These are phyloP conservation scores for Mesorhabditis spiculigera DNA, from an alignment of 2,888 invertebrate genomes.

Conservation along the genomic window DNA sequence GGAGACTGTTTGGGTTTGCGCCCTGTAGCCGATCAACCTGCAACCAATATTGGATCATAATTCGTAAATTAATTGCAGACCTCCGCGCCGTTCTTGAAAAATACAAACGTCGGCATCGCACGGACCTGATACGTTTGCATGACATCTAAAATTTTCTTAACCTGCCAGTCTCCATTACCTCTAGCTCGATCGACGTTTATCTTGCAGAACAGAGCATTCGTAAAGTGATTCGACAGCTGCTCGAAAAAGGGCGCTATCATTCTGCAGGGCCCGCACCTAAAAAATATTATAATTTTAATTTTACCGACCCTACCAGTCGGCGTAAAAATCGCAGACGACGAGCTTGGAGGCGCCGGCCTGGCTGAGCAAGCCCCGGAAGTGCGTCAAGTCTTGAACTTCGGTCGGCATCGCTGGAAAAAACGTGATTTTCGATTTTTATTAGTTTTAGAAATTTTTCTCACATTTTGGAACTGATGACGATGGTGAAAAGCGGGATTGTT, in stretches of 20 bases:
- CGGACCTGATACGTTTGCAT: slow-evolving; percentile 82
- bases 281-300: background rate
- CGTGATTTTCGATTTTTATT: too few relatives aligned
- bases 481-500: too few relatives aligned
- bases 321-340: slow-evolving; percentile 53
- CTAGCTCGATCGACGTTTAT: slow-evolving; percentile 82
- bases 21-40: slow-evolving; percentile 80
- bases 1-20: slow-evolving; percentile 77
- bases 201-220: slow-evolving; percentile 76
- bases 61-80: background rate
- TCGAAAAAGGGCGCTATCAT: slow-evolving; percentile 88
- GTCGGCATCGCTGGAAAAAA: background rate
- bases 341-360: slow-evolving; percentile 13
- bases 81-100: slow-evolving; percentile 76
- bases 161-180: slow-evolving; percentile 26
- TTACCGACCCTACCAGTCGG: slow-evolving; percentile 36
- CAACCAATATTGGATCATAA: background rate
- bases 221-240: slow-evolving; percentile 79
- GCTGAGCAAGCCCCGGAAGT: background rate
- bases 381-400: slow-evolving; percentile 7
- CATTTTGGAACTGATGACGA: too few relatives aligned
- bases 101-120: slow-evolving; percentile 97
- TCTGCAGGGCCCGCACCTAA: slow-evolving; percentile 61
- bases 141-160: slow-evolving; percentile 30
- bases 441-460: too few relatives aligned